Evolutionary conservation across 35 echinoderm and acorn worm species (phyloP), one percentile per base, ranked within the genome.

Genomic region (Diadema setosum): DNA sequence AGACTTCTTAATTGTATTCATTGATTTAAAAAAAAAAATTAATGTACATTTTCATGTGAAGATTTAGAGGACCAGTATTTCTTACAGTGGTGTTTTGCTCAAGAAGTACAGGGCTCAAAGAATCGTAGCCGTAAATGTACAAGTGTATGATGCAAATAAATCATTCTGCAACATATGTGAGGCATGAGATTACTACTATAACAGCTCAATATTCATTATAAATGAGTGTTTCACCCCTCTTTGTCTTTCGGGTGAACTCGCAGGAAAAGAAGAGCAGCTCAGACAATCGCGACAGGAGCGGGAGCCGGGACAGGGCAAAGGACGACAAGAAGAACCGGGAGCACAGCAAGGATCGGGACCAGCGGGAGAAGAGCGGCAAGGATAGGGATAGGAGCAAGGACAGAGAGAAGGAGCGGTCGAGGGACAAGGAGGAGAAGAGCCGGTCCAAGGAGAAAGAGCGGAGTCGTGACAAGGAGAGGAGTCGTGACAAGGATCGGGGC

Each of bases 201-300:
- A n/a, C n/a, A n/a, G n/a, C n/a, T n/a, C n/a, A n/a, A n/a, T n/a
- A n/a, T n/a, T n/a, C n/a, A n/a, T n/a, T n/a, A n/a, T n/a, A n/a
- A n/a, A n/a, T n/a, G n/a, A n/a, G n/a, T n/a, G n/a, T n/a, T n/a
- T n/a, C n/a, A n/a, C n/a, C n/a, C n/a, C n/a, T n/a, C n/a, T n/a
- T n/a, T n/a, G n/a, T n/a, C n/a, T n/a, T n/a, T n/a, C n/a, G n/a
- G n/a, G n/a, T n/a, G n/a, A n/a, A n/a, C n/a, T n/a, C n/a, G n/a
- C 88, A 97, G 95, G 95, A 97, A 69, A 90, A 83, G 70, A 98
- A 94, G 89, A 87, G 82, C 70, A 98, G 91, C 85, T 94, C 92
- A 81, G 94, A 97, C 56, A 98, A 98, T 70, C 61, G 86, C 65
- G 89, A 92, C 48, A 83, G 90, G 43, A 96, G 94, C 41, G 85